These are phyloP conservation scores for Apodemia zela DNA, from an alignment of 2,888 invertebrate species.

Conservation along the genomic window DNA sequence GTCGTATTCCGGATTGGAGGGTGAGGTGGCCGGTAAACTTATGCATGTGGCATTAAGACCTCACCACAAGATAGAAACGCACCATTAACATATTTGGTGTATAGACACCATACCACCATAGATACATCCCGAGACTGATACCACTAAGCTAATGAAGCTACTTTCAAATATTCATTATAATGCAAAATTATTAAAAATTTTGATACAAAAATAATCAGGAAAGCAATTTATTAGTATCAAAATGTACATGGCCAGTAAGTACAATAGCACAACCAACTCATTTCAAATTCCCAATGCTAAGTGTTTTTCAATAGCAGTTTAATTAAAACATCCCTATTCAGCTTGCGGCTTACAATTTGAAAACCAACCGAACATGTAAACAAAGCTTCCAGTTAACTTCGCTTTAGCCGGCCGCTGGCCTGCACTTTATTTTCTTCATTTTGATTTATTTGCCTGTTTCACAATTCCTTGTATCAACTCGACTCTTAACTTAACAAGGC, in stretches of 20 bases:
- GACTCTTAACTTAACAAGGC: background rate
- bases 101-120: no score
- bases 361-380: slow-evolving; percentile 55
- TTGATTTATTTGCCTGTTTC: slow-evolving; percentile 36
- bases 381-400: slow-evolving; percentile 59
- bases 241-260: slow-evolving; percentile 3
- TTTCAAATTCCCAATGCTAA: slow-evolving; percentile 33
- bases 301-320: slow-evolving; percentile 43
- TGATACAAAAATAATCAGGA: background rate
- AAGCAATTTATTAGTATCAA: slow-evolving; percentile 5
- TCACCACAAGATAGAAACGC: no score
- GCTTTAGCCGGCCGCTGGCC: slow-evolving; percentile 47
- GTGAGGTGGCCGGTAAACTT: no score
- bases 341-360: slow-evolving; percentile 40
- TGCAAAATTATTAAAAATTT: background rate
- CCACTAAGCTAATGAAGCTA: no score
- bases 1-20: no score
- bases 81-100: no score
- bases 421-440: slow-evolving; percentile 45
- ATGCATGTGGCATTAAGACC: no score
- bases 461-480: background rate
- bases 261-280: slow-evolving; percentile 28
- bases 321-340: slow-evolving; percentile 49
- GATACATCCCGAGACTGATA: no score
- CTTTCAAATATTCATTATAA: no score